These are phyloP conservation scores for Meteorus colon DNA, from an alignment of 2,888 invertebrate species.

Conservation along the genomic window DNA sequence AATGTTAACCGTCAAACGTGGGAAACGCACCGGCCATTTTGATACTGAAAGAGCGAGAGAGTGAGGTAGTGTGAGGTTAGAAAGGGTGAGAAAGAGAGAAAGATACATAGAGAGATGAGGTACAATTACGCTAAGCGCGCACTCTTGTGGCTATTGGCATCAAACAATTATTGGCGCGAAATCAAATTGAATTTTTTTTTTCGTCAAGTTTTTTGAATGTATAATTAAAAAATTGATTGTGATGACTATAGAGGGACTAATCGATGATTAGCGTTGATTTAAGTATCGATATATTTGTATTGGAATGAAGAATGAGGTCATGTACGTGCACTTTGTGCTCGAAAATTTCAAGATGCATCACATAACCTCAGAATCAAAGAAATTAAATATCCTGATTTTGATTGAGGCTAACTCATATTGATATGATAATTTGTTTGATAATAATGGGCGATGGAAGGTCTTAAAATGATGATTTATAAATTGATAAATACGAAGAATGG, in stretches of 20 bases:
- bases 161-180: constrained; percentile 10
- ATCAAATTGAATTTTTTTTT: constrained; percentile 2
- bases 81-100: background rate
- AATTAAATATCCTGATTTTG: too few species aligned
- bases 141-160: constrained; percentile 34
- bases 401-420: too few species aligned
- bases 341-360: too few species aligned
- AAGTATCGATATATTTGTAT: too few species aligned
- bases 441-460: too few species aligned
- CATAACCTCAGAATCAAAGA: too few species aligned
- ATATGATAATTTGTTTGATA: too few species aligned
- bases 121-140: constrained; percentile 1
- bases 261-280: background rate
- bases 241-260: background rate
- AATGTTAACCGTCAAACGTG: constrained; percentile 66
- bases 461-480: too few species aligned
- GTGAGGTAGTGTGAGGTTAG: too few species aligned
- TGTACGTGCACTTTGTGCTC: too few species aligned
- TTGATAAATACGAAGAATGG: background rate
- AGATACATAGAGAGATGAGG: constrained; percentile 20
- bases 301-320: too few species aligned
- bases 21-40: constrained; percentile 67
- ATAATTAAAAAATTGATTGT: background rate
- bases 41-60: constrained; percentile 40
- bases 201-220: background rate